A percentile compares a stretch with the other conserved stretches of the same genome.
Evolutionary conservation across 2,888 invertebrate species (phyloP).

Genomic region (Antheraea assamensis): DNA sequence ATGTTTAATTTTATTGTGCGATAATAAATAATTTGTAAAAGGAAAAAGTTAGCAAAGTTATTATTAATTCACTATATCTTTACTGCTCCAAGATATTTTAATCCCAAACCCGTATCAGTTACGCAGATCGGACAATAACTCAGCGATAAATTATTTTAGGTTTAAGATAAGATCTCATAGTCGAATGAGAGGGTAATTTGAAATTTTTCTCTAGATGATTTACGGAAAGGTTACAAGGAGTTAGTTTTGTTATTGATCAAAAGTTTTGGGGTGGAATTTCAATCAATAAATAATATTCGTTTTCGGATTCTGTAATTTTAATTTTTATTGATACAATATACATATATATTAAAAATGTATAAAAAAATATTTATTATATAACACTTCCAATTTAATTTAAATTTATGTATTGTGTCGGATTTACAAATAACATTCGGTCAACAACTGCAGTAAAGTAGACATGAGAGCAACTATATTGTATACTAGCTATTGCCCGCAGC

Average conservation of each 20-base stretch:
- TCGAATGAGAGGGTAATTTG: constrained; percentile 49
- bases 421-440: neutral
- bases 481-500: too few relatives aligned
- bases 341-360: neutral
- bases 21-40: neutral
- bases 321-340: neutral
- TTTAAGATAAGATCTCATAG: constrained; percentile 58
- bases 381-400: neutral
- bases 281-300: constrained; percentile 14
- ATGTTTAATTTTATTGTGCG: too few relatives aligned
- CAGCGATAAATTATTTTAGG: constrained; percentile 66
- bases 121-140: constrained; percentile 72
- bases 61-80: constrained; percentile 28
- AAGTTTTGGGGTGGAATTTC: constrained; percentile 26
- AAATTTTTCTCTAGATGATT: constrained; percentile 63
- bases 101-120: constrained; percentile 69
- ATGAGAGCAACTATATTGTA: too few relatives aligned
- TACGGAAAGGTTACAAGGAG: constrained; percentile 55
- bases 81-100: constrained; percentile 47
- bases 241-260: constrained; percentile 42
- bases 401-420: neutral
- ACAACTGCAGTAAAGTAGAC: too few relatives aligned
- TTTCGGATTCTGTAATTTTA: neutral
- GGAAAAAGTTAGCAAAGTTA: neutral
- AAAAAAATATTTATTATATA: neutral